Evolutionary conservation across 2,888 invertebrate species (phyloP).

Genomic region (Galeruca laticollis): DNA sequence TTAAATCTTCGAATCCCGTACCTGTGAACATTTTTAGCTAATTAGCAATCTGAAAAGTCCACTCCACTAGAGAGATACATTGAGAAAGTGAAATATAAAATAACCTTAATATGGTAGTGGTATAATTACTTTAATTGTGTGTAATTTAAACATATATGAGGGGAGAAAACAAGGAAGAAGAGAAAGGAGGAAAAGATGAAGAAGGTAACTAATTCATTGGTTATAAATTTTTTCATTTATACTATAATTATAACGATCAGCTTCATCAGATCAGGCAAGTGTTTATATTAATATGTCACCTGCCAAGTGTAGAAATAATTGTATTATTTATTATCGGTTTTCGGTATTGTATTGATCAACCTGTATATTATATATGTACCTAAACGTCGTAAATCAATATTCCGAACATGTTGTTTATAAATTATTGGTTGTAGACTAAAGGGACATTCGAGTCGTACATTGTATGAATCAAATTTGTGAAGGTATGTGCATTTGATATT

Average conservation of each 20-base stretch:
- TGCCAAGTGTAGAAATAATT: slow-evolving; percentile 1
- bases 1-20: slow-evolving; percentile 1
- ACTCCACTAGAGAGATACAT: not conserved
- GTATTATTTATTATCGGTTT: slow-evolving; percentile 21
- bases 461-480: slow-evolving; percentile 45
- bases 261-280: no score
- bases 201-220: no score
- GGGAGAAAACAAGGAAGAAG: no score
- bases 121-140: not conserved
- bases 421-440: slow-evolving; percentile 41
- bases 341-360: slow-evolving; percentile 25
- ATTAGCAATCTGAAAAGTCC: slow-evolving; percentile 4
- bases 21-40: slow-evolving; percentile 9
- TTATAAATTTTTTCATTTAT: no score
- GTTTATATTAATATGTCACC: no score
- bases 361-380: slow-evolving; percentile 19
- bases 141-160: no score
- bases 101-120: not conserved
- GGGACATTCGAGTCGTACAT: slow-evolving; percentile 41
- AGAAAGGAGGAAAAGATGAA: no score
- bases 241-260: no score
- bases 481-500: slow-evolving; percentile 47
- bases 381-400: slow-evolving; percentile 40
- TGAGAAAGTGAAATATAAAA: not conserved
- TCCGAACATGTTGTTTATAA: slow-evolving; percentile 42